Base-by-base conservation (phyloP, 2,113 vertebrate species). In the Tylochromis polylepis region DNA sequence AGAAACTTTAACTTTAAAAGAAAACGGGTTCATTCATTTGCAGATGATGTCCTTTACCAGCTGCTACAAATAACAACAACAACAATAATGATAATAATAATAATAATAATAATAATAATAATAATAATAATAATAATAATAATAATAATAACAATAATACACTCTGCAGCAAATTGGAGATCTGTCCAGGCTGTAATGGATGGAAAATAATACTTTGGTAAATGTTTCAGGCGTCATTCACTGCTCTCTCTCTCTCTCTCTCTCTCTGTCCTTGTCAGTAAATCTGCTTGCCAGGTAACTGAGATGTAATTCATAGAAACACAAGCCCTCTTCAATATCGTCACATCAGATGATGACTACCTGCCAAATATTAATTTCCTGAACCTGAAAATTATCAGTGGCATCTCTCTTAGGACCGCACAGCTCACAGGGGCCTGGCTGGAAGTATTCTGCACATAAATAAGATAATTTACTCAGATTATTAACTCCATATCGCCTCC, bases 361-460 rank as follows among this genome's bases (percentile, higher is more conserved):
- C 85, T 29, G 36, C 79, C 86, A 82, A 88, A 90, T 89, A 91
- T 93, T 91, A 57, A 91, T 93, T 91, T 93, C 90, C 92, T 88
- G 88, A 79, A 85, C 14, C 41, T 89, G 31, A 81, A 79, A 85
- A 67, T 62, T 85, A 93, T 91, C 88, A 41, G 62, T 9, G 3
- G 14, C 51, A 83, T 88, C 90, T 89, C 82, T 80, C 43, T 38
- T 55, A 70, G 85, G 84, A 81, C n/a, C 2, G 0, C 18, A n/a
- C 43, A 80, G n/a, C 15, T 36, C n/a, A 70, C 11, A 24, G 53
- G 57, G 84, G 49, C 70, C 58, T 5, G 27, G n/a, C 14, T 29
- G 81, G 38, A 55, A 60, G 22, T 11, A 56, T 29, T 41, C 55
- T 15, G 16, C 38, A 81, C 29, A 72, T 70, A 78, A 49, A 88